Percentiles rank a stretch among this genome's conserved stretches.
phyloP scores from a whole-genome alignment of 2,113 vertebrate species.

The Brachyhypopomus occidentalis region DNA sequence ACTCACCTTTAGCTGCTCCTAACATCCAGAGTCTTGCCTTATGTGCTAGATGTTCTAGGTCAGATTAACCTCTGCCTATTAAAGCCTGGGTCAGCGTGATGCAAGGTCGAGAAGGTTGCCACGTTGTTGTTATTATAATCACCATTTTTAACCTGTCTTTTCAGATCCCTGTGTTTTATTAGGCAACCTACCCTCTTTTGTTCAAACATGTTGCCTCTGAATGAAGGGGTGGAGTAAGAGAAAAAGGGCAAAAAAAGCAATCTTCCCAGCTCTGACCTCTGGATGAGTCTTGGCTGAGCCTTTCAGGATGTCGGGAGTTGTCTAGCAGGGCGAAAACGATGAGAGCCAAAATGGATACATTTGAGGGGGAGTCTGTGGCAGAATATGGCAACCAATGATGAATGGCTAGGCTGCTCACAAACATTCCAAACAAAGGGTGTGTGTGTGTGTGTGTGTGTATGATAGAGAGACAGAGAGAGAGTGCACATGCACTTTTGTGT shows the following conservation, averaged over 20 bases:
- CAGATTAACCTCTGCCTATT: constrained; percentile 74
- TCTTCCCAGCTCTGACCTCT: constrained; percentile 71
- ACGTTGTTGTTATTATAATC: neutral
- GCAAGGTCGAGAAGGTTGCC: neutral
- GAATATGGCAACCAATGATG: constrained; percentile 72
- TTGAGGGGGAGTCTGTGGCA: constrained; percentile 48
- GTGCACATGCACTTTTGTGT: constrained; percentile 28
- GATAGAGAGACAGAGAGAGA: no score
- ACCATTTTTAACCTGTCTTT: neutral
- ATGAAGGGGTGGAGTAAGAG: constrained; percentile 3
- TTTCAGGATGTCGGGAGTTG: constrained; percentile 71
- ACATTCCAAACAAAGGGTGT: constrained; percentile 61
- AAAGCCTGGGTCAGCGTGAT: neutral
- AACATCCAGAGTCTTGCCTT: constrained; percentile 45
- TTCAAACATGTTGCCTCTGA: constrained; percentile 5
- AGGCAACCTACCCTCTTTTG: constrained; percentile 7
- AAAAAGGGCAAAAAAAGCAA: constrained; percentile 66
- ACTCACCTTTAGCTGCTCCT: constrained; percentile 67
- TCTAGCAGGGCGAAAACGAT: constrained; percentile 67
- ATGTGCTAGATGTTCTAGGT: constrained; percentile 75
- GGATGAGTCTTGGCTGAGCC: constrained; percentile 66
- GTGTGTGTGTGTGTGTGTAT: constrained; percentile 45
- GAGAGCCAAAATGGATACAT: constrained; percentile 74
- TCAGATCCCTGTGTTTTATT: neutral
- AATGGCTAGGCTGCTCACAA: constrained; percentile 72